Evolutionary conservation across 2,113 vertebrate genomes (phyloP).

Genomic region (Hassar affinis): DNA sequence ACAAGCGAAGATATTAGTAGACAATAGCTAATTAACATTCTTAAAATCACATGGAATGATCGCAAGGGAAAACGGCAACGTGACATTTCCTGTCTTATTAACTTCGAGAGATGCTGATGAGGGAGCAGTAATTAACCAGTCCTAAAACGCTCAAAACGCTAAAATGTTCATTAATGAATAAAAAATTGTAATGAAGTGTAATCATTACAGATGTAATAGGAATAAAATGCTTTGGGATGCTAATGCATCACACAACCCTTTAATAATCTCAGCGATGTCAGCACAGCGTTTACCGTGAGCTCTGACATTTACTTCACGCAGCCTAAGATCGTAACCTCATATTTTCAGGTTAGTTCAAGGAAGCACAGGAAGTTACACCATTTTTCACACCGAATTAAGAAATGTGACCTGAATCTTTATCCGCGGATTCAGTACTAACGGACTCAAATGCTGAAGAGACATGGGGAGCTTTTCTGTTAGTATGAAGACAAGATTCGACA

Average conservation of each 20-base stretch:
- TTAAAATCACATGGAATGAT: neutral
- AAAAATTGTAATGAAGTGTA: too few relatives aligned
- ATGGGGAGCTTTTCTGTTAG: neutral
- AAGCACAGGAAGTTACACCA: neutral
- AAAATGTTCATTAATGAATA: too few relatives aligned
- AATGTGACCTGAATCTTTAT: neutral
- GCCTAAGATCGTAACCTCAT: neutral
- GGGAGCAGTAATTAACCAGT: too few relatives aligned
- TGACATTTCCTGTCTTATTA: neutral
- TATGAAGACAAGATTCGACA: neutral
- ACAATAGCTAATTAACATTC: neutral
- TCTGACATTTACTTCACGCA: neutral
- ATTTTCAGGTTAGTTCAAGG: neutral
- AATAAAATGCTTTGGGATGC: neutral
- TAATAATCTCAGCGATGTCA: neutral
- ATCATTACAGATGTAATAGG: neutral
- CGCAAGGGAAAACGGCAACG: neutral
- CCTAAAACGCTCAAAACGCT: too few relatives aligned
- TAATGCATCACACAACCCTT: too few relatives aligned
- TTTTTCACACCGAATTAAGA: neutral
- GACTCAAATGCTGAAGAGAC: neutral
- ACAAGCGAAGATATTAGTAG: neutral
- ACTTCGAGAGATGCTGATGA: neutral
- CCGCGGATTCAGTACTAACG: neutral
- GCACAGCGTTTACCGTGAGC: too few relatives aligned